Conservation (phyloP, 2,888 invertebrate species). For the Eulithis testata region DNA sequence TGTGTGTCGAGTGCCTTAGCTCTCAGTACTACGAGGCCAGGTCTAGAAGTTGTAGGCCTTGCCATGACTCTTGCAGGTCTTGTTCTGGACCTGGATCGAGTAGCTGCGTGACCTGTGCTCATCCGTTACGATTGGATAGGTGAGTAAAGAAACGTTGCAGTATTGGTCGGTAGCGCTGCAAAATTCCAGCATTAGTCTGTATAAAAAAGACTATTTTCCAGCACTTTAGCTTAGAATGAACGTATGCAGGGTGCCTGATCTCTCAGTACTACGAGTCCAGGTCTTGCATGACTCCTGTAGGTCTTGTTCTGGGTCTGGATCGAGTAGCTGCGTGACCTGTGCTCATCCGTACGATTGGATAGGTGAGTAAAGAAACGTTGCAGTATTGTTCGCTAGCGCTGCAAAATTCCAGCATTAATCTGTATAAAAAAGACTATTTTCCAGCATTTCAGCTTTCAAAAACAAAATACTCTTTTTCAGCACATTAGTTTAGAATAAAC, state of each 20-base stretch:
- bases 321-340: constrained; percentile 89
- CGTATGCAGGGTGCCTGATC: constrained; percentile 89
- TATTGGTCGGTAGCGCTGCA: too few species aligned
- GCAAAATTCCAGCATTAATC: too few species aligned
- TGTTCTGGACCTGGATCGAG: constrained; percentile 89
- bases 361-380: constrained; percentile 60
- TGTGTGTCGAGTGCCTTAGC: constrained; percentile 90
- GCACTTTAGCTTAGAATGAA: too few species aligned
- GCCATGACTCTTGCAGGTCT: constrained; percentile 88
- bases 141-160: constrained; percentile 43
- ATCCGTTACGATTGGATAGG: constrained; percentile 88
- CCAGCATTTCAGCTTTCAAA: too few species aligned
- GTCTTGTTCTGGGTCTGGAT: constrained; percentile 89
- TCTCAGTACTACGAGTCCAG: constrained; percentile 89
- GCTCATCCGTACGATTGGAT: constrained; percentile 88
- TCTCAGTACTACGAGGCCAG: constrained; percentile 89
- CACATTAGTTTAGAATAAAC: too few species aligned
- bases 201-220: too few species aligned
- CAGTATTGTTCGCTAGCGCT: too few species aligned
- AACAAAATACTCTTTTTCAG: too few species aligned
- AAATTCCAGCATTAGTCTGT: too few species aligned
- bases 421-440: too few species aligned
- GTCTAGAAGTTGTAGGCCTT: constrained; percentile 88
- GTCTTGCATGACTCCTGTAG: constrained; percentile 88
- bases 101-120: constrained; percentile 88